Evolutionary conservation across 1,140 invertebrate genomes (phyloP).

Genomic region (Drosophila arizonae): DNA sequence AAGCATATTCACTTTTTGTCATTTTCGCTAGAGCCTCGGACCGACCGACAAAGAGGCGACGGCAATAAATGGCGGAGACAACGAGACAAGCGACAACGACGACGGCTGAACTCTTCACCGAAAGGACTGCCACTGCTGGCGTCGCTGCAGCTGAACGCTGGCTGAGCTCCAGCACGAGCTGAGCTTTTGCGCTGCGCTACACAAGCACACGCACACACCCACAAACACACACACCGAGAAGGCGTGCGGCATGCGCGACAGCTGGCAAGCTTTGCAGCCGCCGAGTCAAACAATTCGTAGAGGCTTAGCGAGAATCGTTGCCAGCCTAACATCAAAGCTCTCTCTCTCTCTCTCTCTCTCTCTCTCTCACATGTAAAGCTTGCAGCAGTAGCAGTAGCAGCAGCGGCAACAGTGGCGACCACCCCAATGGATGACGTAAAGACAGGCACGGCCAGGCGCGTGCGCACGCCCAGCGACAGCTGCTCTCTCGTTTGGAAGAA

Average conservation of each 20-base stretch:
- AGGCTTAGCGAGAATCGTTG: slow-evolving; percentile 3
- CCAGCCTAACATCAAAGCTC: slow-evolving; percentile 19
- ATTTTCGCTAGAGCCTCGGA: slow-evolving; percentile 56
- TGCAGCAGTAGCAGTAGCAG: slow-evolving; percentile 8
- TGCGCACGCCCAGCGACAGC: slow-evolving; percentile 37
- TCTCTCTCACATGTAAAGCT: slow-evolving; percentile 4
- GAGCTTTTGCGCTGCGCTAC: slow-evolving; percentile 35
- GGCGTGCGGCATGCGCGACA: slow-evolving; percentile 14
- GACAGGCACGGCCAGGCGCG: slow-evolving; percentile 37
- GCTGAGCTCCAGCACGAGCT: slow-evolving; percentile 38
- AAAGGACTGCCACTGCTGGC: slow-evolving; percentile 79
- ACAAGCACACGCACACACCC: too few relatives aligned
- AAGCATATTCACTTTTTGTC: slow-evolving; percentile 67
- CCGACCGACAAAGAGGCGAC: slow-evolving; percentile 35
- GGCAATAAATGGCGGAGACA: slow-evolving; percentile 15
- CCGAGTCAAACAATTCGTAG: not conserved
- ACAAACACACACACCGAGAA: not conserved
- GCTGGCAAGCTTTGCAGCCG: not conserved
- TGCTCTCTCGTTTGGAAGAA: slow-evolving; percentile 51
- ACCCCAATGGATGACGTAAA: slow-evolving; percentile 64
- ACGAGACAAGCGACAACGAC: slow-evolving; percentile 31
- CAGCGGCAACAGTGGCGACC: slow-evolving; percentile 20
- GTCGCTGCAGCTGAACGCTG: slow-evolving; percentile 60
- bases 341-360: slow-evolving; percentile 14
- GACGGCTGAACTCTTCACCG: slow-evolving; percentile 77